Conservation (phyloP, 2,888 invertebrate species). For the Xestia sexstrigata region DNA sequence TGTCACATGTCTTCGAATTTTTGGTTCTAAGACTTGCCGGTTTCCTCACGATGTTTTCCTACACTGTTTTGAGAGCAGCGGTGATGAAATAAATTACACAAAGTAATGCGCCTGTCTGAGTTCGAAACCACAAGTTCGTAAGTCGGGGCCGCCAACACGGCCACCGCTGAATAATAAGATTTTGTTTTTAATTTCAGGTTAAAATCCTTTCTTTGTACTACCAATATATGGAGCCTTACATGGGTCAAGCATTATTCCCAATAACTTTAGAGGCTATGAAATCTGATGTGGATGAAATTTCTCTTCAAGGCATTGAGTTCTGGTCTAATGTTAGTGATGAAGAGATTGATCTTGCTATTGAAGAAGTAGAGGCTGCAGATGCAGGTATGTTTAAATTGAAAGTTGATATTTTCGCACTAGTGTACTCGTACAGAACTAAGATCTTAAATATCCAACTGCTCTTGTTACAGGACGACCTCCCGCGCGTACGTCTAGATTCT, state of each 20-base stretch:
- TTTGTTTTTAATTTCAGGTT: conserved; percentile 82
- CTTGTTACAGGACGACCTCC: conserved; percentile 95
- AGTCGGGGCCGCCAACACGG: too few relatives aligned
- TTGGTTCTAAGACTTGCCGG: too few relatives aligned
- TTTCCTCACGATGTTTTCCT: too few relatives aligned
- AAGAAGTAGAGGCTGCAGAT: conserved; percentile 98
- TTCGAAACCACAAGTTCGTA: too few relatives aligned
- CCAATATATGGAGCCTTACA: conserved; percentile 99
- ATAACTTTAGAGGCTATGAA: conserved; percentile 99
- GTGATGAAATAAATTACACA: too few relatives aligned
- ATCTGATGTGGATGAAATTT: conserved; percentile 98
- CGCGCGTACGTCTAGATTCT: conserved; percentile 97
- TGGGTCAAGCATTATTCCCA: conserved; percentile 99
- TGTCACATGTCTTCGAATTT: too few relatives aligned
- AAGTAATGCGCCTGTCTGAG: too few relatives aligned
- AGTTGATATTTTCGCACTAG: neutral
- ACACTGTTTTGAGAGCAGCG: too few relatives aligned
- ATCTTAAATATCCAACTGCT: neutral
- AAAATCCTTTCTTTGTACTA: conserved; percentile 99
- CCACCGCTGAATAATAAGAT: too few relatives aligned
- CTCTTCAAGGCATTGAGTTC: conserved; percentile 99
- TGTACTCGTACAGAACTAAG: neutral
- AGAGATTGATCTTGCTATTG: conserved; percentile 98
- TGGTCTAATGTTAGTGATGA: conserved; percentile 99
- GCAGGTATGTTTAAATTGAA: conserved; percentile 85